A percentile compares a stretch with the other conserved stretches of the same genome.
phyloP scores from a whole-genome alignment of 2,113 vertebrate species.

The Silurus asotus region DNA sequence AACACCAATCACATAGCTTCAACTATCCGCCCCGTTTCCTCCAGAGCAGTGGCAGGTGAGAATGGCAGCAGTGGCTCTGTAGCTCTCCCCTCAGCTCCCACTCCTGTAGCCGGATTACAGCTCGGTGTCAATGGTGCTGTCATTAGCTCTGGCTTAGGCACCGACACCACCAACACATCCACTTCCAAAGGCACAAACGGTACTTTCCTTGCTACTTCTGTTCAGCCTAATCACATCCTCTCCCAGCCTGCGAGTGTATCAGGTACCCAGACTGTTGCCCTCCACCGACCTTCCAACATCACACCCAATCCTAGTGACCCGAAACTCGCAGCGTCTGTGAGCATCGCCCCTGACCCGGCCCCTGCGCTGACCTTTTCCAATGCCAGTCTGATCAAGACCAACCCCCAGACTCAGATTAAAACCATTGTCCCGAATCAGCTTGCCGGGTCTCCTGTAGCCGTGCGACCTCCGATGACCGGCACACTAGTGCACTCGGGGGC shows the following conservation, averaged over 20 bases:
- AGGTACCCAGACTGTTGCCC: conserved; percentile 68
- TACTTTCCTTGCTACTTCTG: conserved; percentile 52
- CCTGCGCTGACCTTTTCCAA: conserved; percentile 58
- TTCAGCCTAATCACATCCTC: conserved; percentile 61
- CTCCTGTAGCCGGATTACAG: conserved; percentile 44
- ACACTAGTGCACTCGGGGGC: conserved; percentile 57
- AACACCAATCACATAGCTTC: conserved; percentile 67
- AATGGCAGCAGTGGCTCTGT: conserved; percentile 68
- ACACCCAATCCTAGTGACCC: conserved; percentile 75
- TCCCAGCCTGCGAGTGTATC: conserved; percentile 63
- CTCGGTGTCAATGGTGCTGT: conserved; percentile 51
- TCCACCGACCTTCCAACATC: conserved; percentile 74
- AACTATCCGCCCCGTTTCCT: conserved; percentile 65
- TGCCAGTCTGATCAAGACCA: conserved; percentile 57
- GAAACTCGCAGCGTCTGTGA: conserved; percentile 63
- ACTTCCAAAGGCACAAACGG: conserved; percentile 67
- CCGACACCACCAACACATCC: conserved; percentile 52
- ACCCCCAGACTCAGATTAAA: conserved; percentile 67
- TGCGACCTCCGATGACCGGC: conserved; percentile 54
- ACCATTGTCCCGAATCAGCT: conserved; percentile 67
- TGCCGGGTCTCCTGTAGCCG: conserved; percentile 56
- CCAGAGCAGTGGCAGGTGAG: conserved; percentile 66
- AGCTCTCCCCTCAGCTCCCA: conserved; percentile 50
- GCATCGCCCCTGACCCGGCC: conserved; percentile 52
- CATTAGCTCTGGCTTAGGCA: conserved; percentile 32